Percentiles rank a stretch among this genome's conserved stretches.
Evolutionary conservation across 2,888 invertebrate species (phyloP).

Genomic region (Chloromyia formosa): DNA sequence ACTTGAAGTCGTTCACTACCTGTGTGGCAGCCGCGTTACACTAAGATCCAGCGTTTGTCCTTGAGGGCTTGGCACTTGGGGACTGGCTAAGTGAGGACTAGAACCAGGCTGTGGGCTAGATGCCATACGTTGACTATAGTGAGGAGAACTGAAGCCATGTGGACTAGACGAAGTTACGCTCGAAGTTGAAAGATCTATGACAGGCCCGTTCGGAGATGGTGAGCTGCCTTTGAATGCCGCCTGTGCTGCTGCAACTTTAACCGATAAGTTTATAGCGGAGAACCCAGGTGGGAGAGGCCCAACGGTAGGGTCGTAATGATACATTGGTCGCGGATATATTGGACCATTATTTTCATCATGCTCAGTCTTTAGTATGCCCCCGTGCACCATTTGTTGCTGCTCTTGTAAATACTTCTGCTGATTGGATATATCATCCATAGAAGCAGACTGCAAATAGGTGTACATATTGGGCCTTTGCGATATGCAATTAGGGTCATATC

Average conservation of each 20-base stretch:
- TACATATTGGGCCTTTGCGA: conserved; percentile 70
- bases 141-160: conserved; percentile 70
- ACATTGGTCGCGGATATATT: conserved; percentile 83
- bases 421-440: conserved; percentile 69
- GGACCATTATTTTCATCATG: conserved; percentile 75
- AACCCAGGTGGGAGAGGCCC: conserved; percentile 78
- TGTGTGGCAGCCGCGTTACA: conserved; percentile 85
- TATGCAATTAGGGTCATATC: conserved; percentile 69
- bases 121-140: conserved; percentile 64
- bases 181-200: conserved; percentile 87
- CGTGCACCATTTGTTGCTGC: conserved; percentile 63
- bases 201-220: conserved; percentile 80
- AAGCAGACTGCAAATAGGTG: conserved; percentile 67
- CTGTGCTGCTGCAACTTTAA: conserved; percentile 73
- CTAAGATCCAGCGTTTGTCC: conserved; percentile 90
- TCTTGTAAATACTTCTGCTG: conserved; percentile 70
- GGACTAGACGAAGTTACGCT: conserved; percentile 86
- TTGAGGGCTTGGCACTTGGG: conserved; percentile 90
- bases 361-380: conserved; percentile 74
- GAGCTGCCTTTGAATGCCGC: conserved; percentile 65
- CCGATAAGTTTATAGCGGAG: conserved; percentile 84
- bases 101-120: conserved; percentile 87
- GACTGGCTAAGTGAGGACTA: conserved; percentile 85
- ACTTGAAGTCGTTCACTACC: conserved; percentile 65
- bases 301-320: conserved; percentile 80